phyloP scores from a whole-genome alignment of 1,140 invertebrate species.

The Drosophila guanche region DNA sequence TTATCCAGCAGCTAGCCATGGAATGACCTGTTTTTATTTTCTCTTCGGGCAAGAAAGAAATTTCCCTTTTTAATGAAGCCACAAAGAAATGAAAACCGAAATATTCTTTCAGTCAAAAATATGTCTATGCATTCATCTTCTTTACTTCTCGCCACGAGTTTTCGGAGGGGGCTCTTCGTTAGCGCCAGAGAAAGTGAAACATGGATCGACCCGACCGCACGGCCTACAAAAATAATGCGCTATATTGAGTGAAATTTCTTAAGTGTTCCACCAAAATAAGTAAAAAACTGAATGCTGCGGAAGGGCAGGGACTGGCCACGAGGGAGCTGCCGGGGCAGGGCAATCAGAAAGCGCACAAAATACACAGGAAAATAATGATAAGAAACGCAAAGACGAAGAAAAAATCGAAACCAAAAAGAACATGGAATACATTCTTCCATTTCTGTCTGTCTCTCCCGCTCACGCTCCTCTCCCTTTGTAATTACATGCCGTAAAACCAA shows the following conservation, averaged over 20 bases:
- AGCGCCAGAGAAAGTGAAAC: conserved; percentile 80
- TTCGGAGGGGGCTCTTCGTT: conserved; percentile 25
- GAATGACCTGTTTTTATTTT: conserved; percentile 32
- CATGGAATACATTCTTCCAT: conserved; percentile 55
- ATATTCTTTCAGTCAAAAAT: conserved; percentile 36
- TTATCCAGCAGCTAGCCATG: not conserved
- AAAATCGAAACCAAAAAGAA: conserved; percentile 32
- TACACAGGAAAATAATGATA: conserved; percentile 64
- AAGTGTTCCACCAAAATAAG: conserved; percentile 40
- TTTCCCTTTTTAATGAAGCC: conserved; percentile 58
- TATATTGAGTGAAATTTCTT: conserved; percentile 78
- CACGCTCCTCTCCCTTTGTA: conserved; percentile 40
- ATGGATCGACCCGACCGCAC: conserved; percentile 39
- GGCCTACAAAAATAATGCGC: conserved; percentile 74
- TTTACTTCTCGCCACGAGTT: conserved; percentile 23
- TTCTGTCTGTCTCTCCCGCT: conserved; percentile 16
- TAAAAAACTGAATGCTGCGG: conserved; percentile 16
- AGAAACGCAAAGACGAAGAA: conserved; percentile 43
- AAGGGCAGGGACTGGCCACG: too few species aligned
- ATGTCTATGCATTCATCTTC: conserved; percentile 51
- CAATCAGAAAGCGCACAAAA: conserved; percentile 57
- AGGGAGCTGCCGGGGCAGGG: not conserved
- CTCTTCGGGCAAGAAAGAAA: conserved; percentile 30
- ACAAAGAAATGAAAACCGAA: conserved; percentile 42
- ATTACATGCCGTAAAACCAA: conserved; percentile 73